Conservation (phyloP, 2,113 vertebrate genomes). For the Calyptommatus sinebrachiatus region DNA sequence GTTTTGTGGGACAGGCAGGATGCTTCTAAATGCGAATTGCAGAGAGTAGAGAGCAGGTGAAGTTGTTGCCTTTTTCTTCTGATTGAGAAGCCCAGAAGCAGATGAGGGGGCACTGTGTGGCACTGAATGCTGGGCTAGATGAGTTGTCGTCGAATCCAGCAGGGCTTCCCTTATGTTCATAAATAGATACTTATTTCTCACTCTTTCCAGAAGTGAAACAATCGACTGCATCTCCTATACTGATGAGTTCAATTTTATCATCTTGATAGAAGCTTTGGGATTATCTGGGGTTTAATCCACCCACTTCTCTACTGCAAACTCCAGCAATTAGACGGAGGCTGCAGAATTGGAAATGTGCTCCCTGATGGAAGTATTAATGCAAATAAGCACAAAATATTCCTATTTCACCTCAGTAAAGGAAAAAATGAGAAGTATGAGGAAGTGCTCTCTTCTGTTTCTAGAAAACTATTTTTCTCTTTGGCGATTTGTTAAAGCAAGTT, state of each 20-base stretch:
- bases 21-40: too few relatives aligned
- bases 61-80: too few relatives aligned
- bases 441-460: neutral
- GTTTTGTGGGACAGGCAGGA: too few relatives aligned
- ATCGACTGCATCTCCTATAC: neutral
- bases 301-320: neutral
- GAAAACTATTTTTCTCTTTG: neutral
- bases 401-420: neutral
- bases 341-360: neutral
- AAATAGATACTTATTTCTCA: slow-evolving; percentile 9
- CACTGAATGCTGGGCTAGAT: too few relatives aligned
- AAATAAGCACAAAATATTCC: neutral
- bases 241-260: neutral
- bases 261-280: neutral
- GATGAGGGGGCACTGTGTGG: too few relatives aligned
- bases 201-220: neutral
- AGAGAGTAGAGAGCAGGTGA: too few relatives aligned
- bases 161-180: too few relatives aligned
- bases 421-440: neutral
- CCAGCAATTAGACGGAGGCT: neutral
- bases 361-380: neutral
- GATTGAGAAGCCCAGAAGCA: too few relatives aligned
- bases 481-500: too few relatives aligned
- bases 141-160: too few relatives aligned
- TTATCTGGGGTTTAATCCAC: slow-evolving; percentile 4